These are phyloP conservation scores for Pedicia rivosa DNA, from an alignment of 2,888 invertebrate genomes.

Conservation along the genomic window DNA sequence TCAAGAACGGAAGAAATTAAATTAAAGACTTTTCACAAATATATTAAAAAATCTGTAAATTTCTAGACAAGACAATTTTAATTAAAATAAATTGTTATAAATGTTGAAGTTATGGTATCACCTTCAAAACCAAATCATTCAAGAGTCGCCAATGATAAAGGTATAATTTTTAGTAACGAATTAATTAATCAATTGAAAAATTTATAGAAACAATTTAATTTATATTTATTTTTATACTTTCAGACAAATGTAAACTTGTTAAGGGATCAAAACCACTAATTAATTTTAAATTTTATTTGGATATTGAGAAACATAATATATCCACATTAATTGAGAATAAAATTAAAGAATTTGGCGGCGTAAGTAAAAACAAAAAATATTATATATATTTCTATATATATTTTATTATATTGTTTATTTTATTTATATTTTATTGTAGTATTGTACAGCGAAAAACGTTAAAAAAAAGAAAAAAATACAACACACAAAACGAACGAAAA, in stretches of 20 bases:
- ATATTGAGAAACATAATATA: conserved; percentile 52
- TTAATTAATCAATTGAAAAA: too few species aligned
- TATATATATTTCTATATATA: neutral
- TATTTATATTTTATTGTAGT: neutral
- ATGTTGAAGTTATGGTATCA: conserved; percentile 7
- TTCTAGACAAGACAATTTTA: too few species aligned
- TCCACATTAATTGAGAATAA: conserved; percentile 47
- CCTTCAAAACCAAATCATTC: conserved; percentile 10
- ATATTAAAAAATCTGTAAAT: too few species aligned
- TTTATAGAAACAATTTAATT: too few species aligned
- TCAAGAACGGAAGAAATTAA: too few species aligned
- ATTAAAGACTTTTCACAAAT: too few species aligned
- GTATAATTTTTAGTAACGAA: too few species aligned
- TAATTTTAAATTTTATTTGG: conserved; percentile 58
- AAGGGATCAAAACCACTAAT: conserved; percentile 40
- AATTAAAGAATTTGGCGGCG: conserved; percentile 56
- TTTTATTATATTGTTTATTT: conserved; percentile 1
- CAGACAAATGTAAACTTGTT: conserved; percentile 21
- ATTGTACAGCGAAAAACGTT: neutral
- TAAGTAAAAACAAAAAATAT: conserved; percentile 32
- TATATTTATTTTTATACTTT: conserved; percentile 7
- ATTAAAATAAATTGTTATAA: too few species aligned
- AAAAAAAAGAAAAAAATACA: neutral
- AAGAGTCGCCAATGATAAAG: conserved; percentile 26
- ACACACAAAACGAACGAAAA: neutral